Evolutionary conservation across 2,888 invertebrate species (phyloP).

Genomic region (Macaria liturata): DNA sequence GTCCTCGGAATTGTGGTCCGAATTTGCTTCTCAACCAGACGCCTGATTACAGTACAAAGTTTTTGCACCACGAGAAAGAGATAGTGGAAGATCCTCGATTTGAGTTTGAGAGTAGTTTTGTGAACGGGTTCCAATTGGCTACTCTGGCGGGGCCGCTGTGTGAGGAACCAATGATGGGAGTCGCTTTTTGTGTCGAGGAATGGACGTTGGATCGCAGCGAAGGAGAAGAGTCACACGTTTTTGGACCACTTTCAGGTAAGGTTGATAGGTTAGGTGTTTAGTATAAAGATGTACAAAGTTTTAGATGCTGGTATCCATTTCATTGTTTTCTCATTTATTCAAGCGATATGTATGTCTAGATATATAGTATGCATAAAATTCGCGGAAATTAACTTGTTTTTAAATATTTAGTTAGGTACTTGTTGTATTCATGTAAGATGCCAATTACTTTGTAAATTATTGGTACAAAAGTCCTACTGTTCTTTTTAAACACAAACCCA

Average conservation of each 20-base stretch:
- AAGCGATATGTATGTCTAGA: no score
- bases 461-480: no score
- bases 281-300: no score
- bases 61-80: conserved; percentile 63
- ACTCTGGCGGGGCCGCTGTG: conserved; percentile 96
- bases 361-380: no score
- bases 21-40: conserved; percentile 95
- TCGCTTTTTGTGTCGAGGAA: conserved; percentile 94
- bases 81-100: conserved; percentile 80
- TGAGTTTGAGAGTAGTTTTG: conserved; percentile 89
- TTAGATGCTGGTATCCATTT: no score
- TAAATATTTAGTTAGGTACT: no score
- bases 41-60: conserved; percentile 82
- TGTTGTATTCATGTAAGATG: no score
- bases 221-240: conserved; percentile 68
- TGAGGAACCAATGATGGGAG: conserved; percentile 98
- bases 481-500: no score
- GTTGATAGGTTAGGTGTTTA: not conserved
- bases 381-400: no score
- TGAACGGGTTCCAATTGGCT: conserved; percentile 94
- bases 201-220: conserved; percentile 85
- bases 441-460: no score
- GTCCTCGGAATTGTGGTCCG: conserved; percentile 93
- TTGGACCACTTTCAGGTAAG: conserved; percentile 83
- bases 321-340: no score